Percentiles rank a stretch among this genome's conserved stretches.
Conservation (phyloP, 2,888 invertebrate species). For the Xestia c-nigrum region DNA sequence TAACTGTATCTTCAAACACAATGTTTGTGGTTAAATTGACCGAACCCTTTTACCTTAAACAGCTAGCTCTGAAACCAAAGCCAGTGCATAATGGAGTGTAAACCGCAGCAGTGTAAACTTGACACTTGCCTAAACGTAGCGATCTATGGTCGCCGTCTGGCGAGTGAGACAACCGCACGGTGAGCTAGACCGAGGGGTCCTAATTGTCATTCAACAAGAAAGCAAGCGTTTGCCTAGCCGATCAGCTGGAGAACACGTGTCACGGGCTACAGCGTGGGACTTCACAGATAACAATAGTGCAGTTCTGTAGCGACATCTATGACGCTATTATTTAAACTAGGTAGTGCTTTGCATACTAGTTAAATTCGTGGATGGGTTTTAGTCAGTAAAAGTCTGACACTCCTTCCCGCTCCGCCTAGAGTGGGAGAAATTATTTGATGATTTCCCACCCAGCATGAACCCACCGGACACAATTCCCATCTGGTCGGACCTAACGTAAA, state of each 20-base stretch:
- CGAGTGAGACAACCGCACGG: constrained; percentile 1
- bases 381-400: too few relatives aligned
- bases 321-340: not conserved
- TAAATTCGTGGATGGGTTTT: too few relatives aligned
- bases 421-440: too few relatives aligned
- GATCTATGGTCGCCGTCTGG: not conserved
- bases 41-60: constrained; percentile 3
- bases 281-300: not conserved
- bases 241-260: not conserved
- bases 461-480: not conserved
- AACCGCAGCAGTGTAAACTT: constrained; percentile 30
- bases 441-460: not conserved
- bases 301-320: not conserved
- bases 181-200: not conserved
- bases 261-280: not conserved
- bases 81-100: constrained; percentile 54
- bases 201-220: constrained; percentile 37
- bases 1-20: constrained; percentile 5
- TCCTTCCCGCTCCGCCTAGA: too few relatives aligned
- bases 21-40: constrained; percentile 5
- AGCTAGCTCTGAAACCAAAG: constrained; percentile 25
- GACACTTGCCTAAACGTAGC: constrained; percentile 18
- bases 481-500: too few relatives aligned
- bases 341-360: too few relatives aligned
- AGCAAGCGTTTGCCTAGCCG: constrained; percentile 10